A percentile compares a stretch with the other conserved stretches of the same genome.
phyloP scores from a whole-genome alignment of 2,113 vertebrate genomes.

The Passer domesticus region DNA sequence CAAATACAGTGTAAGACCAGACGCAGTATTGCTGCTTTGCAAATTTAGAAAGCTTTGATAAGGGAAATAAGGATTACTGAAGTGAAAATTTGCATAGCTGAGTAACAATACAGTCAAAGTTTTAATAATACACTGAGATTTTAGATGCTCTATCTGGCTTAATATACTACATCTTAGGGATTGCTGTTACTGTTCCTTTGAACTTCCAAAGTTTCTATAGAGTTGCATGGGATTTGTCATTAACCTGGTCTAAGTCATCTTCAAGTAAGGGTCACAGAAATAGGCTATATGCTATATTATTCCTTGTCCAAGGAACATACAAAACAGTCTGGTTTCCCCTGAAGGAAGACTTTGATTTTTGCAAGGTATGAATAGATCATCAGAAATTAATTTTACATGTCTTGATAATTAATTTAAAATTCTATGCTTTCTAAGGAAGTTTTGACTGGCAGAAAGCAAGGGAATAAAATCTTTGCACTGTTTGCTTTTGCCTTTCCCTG shows the following conservation, averaged over 20 bases:
- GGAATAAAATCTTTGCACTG: background rate
- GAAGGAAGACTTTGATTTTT: background rate
- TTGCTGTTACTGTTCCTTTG: background rate
- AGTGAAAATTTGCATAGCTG: background rate
- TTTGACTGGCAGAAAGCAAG: background rate
- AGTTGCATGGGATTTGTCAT: background rate
- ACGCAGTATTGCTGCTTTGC: background rate
- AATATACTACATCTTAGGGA: background rate
- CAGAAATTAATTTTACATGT: background rate
- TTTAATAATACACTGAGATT: background rate
- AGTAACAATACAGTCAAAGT: background rate
- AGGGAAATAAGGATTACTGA: background rate
- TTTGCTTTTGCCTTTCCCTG: background rate
- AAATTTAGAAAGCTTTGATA: background rate
- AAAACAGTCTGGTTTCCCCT: background rate
- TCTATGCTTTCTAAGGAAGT: background rate
- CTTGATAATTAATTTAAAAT: background rate
- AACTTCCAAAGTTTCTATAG: background rate
- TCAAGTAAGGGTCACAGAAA: background rate
- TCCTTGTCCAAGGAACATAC: background rate
- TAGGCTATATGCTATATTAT: background rate
- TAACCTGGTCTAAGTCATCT: background rate
- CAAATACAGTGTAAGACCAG: background rate
- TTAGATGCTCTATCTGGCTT: background rate
- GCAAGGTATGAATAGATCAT: background rate